A percentile compares a stretch with the other conserved stretches of the same genome.
These are phyloP conservation scores for Heterodera schachtii DNA, from an alignment of 1,140 invertebrate genomes.

Conservation along the genomic window DNA sequence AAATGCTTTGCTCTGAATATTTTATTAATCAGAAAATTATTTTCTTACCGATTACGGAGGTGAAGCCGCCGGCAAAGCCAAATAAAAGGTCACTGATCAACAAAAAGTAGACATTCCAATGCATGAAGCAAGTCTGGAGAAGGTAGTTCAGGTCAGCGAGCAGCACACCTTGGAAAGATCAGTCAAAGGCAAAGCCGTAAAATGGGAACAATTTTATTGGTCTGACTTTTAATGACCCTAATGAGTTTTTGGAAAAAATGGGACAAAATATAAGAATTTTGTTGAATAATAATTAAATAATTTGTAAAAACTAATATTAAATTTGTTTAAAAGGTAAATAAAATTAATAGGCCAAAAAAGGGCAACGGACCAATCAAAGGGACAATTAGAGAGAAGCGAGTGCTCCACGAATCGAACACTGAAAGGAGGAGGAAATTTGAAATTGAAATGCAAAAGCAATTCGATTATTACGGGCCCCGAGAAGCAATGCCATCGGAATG, in stretches of 20 bases:
- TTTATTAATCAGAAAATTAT: neutral
- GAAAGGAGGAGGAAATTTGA: conserved; percentile 12
- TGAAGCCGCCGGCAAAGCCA: conserved; percentile 57
- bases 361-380: conserved; percentile 52
- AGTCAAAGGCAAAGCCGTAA: neutral
- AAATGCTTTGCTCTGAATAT: neutral
- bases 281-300: too few species aligned
- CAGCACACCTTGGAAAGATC: conserved; percentile 14
- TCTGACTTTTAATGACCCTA: neutral
- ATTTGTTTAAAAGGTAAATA: too few species aligned
- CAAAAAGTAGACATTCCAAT: conserved; percentile 50
- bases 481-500: conserved; percentile 49
- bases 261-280: too few species aligned
- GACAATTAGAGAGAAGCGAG: conserved; percentile 51
- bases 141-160: conserved; percentile 56
- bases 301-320: too few species aligned
- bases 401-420: conserved; percentile 55
- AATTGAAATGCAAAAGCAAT: conserved; percentile 41
- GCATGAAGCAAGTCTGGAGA: conserved; percentile 47
- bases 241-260: too few species aligned
- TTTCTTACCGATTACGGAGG: conserved; percentile 50
- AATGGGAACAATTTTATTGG: neutral
- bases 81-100: conserved; percentile 56
- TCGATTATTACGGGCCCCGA: conserved; percentile 49
- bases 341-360: neutral